Evolutionary conservation across 2,797 vertebrate genomes (phyloP), one percentile per base, ranked within the genome.

Genomic region (Simalia tracyae): DNA sequence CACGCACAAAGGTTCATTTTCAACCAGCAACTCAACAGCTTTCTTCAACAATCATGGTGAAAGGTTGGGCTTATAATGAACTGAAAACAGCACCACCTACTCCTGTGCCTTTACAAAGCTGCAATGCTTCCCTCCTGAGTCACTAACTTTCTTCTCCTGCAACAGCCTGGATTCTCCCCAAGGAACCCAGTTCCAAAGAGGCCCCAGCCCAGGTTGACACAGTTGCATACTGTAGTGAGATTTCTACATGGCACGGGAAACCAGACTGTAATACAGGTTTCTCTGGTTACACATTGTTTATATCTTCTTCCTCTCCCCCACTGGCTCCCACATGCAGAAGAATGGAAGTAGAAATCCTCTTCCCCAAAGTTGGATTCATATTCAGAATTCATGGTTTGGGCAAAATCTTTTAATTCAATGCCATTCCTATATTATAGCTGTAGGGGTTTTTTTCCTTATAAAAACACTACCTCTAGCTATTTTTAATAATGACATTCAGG

Each of bases 251-350:
- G 24, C 61, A 42, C 6, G 4, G 91, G 56, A 14, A 61, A 3
- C 46, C 57, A 93, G 84, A 95, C 36, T 92, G 92, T 87, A 84
- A 91, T 95, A 95, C 64, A 8, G 91, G 95, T 89, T 63, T 92
- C 54, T 93, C 60, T 88, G 92, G 95, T 94, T 95, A 91, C 92
- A 91, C 72, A 84, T 90, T 95, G 94, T 96, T 95, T 95, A 93
- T 92, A 94, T 61, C 54, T 93, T 66, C 0, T 0, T 42, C 56
- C 50, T 92, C 90, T 96, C 94, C 95, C 90, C 94, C 88, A 0
- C 88, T 89, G 90, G n/a, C 95, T 96, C 94, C 93, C 95, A 96
- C 96, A 95, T 90, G 91, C 31, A 68, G 94, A 2, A 84, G 12
- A 93, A 96, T 94, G 91, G 72, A 81, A 94, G 89, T 76, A 81